Conservation (phyloP, 1,140 invertebrate species). For the Cherax destructor region DNA sequence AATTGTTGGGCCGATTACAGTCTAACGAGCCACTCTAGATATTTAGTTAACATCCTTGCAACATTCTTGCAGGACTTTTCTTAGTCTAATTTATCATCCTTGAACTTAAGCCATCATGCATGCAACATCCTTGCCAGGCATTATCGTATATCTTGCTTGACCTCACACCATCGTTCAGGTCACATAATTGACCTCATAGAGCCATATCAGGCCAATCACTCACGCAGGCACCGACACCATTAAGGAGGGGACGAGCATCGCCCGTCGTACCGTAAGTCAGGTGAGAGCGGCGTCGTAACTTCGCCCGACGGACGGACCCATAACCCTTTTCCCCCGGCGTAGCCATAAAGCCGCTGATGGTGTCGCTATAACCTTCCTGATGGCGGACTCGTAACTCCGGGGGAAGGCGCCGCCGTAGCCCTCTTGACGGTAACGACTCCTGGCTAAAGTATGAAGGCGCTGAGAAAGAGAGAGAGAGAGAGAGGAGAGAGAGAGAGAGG, state of each 20-base stretch:
- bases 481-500: constrained; percentile 12
- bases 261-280: neutral
- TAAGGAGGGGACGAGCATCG: neutral
- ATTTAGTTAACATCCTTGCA: too few species aligned
- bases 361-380: constrained; percentile 15
- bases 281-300: neutral
- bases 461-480: neutral
- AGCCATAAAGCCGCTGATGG: neutral
- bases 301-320: neutral
- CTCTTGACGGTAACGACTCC: constrained; percentile 11
- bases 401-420: constrained; percentile 2
- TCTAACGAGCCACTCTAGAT: too few species aligned
- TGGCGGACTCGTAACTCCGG: constrained; percentile 6
- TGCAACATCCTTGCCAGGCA: too few species aligned
- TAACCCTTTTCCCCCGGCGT: neutral
- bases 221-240: neutral
- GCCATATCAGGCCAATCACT: neutral
- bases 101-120: too few species aligned
- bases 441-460: neutral
- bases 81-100: too few species aligned
- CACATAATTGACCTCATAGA: too few species aligned
- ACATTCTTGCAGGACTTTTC: too few species aligned
- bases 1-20: too few species aligned
- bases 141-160: too few species aligned
- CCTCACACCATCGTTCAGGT: too few species aligned